Base-by-base conservation (phyloP, 2,797 vertebrate genomes). In the Triplophysa yarkandensis region DNA sequence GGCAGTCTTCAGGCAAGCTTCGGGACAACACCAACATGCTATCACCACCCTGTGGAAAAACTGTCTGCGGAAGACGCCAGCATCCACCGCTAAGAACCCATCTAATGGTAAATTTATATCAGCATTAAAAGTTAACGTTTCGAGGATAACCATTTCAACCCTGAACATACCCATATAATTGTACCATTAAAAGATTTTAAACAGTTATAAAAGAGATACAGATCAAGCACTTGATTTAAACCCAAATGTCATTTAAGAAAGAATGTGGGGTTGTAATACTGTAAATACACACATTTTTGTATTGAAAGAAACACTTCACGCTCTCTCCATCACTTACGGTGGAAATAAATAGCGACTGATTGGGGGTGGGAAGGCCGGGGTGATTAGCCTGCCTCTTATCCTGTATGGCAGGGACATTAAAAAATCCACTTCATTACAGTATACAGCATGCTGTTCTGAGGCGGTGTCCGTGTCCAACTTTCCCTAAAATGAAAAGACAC, bases 81-180 rank as follows among this genome's bases (percentile, higher is more conserved):
- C 55, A 76, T 68, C 62, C 80, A 30, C 71, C 21, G 57, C 72
- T 68, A 77, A 83, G 74, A 87, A 68, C 70, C 67, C 68, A 50
- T 68, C 78, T 80, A 74, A 86, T 80, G 70, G 71, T 65, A 79
- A 76, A 85, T 85, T 85, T 83, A 85, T 85, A 82, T 78, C 21
- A 16, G 39, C 68, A 79, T 87, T 80, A 85, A 87, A 87, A 78
- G 39, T 86, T 83, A 76, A 89, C 67, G 62, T 64, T 74, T 68
- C 41, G 74, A 68, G 41, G 74, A 72, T 80, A 85, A 79, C 71
- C 36, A 58, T 68, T 74, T 81, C 75, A 77, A 46, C 71, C 68
- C 64, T 73, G 66, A 63, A 71, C 68, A 55, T 54, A 41, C 28
- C 52, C n/a, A n/a, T n/a, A n/a, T n/a, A 71, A 62, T 39, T 54